Evolutionary conservation across 2,113 vertebrate genomes (phyloP).

Genomic region (Zapornia atra): DNA sequence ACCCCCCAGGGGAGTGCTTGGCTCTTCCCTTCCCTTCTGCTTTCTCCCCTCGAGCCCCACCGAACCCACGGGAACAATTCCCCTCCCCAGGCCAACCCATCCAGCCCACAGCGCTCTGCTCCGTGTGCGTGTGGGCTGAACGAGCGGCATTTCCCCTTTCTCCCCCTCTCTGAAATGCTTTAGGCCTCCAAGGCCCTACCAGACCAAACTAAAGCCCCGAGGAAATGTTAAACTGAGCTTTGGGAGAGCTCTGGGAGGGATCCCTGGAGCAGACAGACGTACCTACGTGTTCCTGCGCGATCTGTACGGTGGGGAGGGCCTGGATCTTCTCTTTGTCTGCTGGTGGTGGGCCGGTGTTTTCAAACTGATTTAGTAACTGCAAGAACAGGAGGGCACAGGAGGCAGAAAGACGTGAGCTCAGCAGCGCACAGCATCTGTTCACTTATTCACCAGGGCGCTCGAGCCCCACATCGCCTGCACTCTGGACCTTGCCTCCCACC

Average conservation of each 20-base stretch:
- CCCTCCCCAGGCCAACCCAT: not conserved
- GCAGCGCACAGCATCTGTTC: not conserved
- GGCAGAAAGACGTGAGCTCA: not conserved
- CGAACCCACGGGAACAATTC: not conserved
- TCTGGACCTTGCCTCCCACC: fast-evolving
- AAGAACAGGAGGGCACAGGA: conserved; percentile 21
- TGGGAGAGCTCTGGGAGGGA: not conserved
- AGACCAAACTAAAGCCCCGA: not conserved
- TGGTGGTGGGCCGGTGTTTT: conserved; percentile 96
- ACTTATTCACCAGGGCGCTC: not conserved
- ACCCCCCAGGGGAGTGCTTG: not conserved
- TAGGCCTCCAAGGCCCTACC: not conserved
- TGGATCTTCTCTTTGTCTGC: conserved; percentile 96
- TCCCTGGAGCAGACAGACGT: not conserved
- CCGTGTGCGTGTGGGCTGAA: not conserved
- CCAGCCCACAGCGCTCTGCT: not conserved
- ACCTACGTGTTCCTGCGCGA: conserved; percentile 95
- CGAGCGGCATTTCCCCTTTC: not conserved
- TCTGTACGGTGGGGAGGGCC: conserved; percentile 89
- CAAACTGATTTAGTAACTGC: conserved; percentile 98
- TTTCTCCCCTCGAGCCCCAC: not conserved
- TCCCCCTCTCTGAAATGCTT: not conserved
- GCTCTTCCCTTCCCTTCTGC: not conserved
- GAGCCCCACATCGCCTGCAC: fast-evolving
- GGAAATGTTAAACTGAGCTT: not conserved